phyloP scores from a whole-genome alignment of 2,888 invertebrate species.

The Microctonus brassicae region DNA sequence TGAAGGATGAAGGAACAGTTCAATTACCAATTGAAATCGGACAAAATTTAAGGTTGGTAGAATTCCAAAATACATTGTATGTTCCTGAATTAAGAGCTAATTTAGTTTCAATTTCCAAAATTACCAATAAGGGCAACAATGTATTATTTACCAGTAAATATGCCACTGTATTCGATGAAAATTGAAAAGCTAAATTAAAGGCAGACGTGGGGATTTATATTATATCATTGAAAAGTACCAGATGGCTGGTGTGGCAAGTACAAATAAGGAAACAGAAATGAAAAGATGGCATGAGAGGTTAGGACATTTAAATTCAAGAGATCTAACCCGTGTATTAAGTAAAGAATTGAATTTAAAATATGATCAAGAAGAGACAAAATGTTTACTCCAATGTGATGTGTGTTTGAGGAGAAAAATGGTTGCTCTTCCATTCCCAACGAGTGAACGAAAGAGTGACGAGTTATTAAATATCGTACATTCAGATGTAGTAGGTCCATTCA shows the following conservation, averaged over 20 bases:
- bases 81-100: conserved; percentile 18
- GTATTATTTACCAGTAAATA: not conserved
- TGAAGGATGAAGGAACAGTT: conserved; percentile 9
- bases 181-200: not conserved
- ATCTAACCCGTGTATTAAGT: not conserved
- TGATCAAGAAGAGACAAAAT: too few species aligned
- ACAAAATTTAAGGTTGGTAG: not conserved
- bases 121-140: not conserved
- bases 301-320: conserved; percentile 22
- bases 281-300: conserved; percentile 5
- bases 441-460: not conserved
- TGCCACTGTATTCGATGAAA: not conserved
- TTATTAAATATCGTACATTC: conserved; percentile 48
- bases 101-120: not conserved
- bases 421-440: conserved; percentile 13
- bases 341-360: not conserved
- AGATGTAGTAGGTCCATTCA: conserved; percentile 43
- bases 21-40: not conserved
- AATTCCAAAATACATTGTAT: conserved; percentile 20
- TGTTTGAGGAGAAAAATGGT: conserved; percentile 27
- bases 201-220: conserved; percentile 5
- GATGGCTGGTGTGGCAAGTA: not conserved
- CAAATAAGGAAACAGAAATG: not conserved
- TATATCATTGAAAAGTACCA: not conserved
- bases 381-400: conserved; percentile 4